Evolutionary conservation across 1,140 invertebrate genomes (phyloP).

Genomic region (Zaprionus davidi): DNA sequence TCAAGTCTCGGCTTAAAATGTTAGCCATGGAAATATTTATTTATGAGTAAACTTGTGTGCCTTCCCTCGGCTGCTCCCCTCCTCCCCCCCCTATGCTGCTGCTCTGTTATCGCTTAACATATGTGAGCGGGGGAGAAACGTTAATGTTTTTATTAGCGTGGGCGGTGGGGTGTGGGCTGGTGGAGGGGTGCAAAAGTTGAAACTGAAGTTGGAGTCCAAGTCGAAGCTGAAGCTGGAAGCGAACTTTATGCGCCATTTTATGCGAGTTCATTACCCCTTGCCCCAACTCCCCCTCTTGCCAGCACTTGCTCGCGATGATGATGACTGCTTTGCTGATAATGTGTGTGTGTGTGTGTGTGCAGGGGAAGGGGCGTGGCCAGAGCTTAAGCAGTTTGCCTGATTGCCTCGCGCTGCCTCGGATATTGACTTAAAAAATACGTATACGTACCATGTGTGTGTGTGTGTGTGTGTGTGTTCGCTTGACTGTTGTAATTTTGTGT

Average conservation of each 20-base stretch:
- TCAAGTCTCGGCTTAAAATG: conserved; percentile 64
- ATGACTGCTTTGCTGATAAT: conserved; percentile 57
- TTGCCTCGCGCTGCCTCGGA: conserved; percentile 35
- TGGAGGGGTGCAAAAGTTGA: conserved; percentile 16
- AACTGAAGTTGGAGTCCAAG: conserved; percentile 25
- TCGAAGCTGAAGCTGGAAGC: conserved; percentile 14
- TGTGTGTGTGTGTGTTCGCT: no score
- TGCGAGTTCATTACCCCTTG: conserved; percentile 25
- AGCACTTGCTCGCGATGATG: conserved; percentile 21
- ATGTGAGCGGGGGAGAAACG: conserved; percentile 28
- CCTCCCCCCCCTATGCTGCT: not conserved
- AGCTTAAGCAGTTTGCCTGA: conserved; percentile 57
- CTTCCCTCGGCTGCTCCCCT: not conserved
- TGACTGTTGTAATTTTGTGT: conserved; percentile 19
- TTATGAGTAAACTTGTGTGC: conserved; percentile 71
- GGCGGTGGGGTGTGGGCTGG: not conserved
- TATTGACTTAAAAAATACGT: conserved; percentile 51
- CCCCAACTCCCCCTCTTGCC: not conserved
- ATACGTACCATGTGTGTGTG: no score
- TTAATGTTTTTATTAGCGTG: conserved; percentile 76
- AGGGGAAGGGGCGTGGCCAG: conserved; percentile 29
- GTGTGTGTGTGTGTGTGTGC: not conserved
- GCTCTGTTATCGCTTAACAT: not conserved
- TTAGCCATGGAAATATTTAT: conserved; percentile 74
- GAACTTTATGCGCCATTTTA: conserved; percentile 62